Percentiles rank a stretch among this genome's conserved stretches.
These are phyloP conservation scores for Augochlorella aurata DNA, from an alignment of 2,888 invertebrate species.

Conservation along the genomic window DNA sequence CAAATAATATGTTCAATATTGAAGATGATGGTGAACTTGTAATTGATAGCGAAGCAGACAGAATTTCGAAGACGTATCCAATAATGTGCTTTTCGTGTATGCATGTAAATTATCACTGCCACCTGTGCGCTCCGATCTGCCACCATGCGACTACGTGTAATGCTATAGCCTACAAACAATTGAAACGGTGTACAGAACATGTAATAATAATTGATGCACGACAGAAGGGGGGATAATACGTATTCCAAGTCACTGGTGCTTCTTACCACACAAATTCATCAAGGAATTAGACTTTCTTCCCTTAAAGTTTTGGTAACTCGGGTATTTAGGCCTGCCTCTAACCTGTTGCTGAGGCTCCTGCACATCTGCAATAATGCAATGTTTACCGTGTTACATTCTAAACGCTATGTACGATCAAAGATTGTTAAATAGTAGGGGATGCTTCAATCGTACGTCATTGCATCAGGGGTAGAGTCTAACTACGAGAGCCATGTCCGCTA, in stretches of 20 bases:
- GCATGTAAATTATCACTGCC: constrained; percentile 69
- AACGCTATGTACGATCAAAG: constrained; percentile 68
- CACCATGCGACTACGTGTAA: constrained; percentile 79
- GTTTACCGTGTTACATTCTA: constrained; percentile 84
- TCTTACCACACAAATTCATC: constrained; percentile 98
- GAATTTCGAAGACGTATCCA: constrained; percentile 54
- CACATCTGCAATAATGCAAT: constrained; percentile 91
- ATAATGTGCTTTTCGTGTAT: constrained; percentile 60
- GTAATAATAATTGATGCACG: constrained; percentile 67
- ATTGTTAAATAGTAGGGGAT: constrained; percentile 65
- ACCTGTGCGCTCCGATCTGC: constrained; percentile 76
- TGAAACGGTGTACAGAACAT: constrained; percentile 60
- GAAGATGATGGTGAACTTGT: neutral
- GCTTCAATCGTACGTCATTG: constrained; percentile 71
- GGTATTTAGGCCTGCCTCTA: constrained; percentile 92
- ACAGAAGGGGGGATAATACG: constrained; percentile 69
- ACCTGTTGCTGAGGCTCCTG: constrained; percentile 90
- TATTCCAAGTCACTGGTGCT: constrained; percentile 81
- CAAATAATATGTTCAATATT: neutral
- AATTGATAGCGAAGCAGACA: constrained; percentile 18
- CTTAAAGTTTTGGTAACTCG: constrained; percentile 94
- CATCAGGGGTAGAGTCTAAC: constrained; percentile 71
- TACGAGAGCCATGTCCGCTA: constrained; percentile 74
- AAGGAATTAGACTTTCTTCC: constrained; percentile 96
- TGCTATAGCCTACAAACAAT: constrained; percentile 63